Conservation (phyloP, 2,113 vertebrate genomes). For the Sprattus sprattus region DNA sequence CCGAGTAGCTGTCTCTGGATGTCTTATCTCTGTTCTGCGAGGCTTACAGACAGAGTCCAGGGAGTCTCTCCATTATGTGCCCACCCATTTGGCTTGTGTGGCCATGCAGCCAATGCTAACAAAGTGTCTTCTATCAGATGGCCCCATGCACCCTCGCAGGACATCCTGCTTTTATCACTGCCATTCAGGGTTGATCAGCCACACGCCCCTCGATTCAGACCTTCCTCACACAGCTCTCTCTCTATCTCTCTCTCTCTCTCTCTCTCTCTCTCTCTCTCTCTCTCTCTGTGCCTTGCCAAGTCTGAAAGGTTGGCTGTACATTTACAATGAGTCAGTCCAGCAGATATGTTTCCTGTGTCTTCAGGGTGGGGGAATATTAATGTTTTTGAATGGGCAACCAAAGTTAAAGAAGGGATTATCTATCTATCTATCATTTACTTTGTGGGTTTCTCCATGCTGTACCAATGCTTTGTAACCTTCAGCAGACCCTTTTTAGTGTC, state of each 20-base stretch:
- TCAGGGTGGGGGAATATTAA: not conserved
- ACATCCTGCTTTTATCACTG: conserved; percentile 36
- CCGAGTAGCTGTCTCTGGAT: not conserved
- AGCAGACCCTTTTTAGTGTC: not conserved
- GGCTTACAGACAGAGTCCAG: conserved; percentile 27
- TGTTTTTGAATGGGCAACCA: not conserved
- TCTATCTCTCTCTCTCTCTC: not conserved
- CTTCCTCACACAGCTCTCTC: not conserved
- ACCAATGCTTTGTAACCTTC: not conserved
- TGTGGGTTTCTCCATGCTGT: not conserved
- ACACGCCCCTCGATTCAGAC: not conserved
- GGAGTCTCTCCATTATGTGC: conserved; percentile 30
- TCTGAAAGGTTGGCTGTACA: conserved; percentile 22
- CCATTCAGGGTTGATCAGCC: conserved; percentile 28
- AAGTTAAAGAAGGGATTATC: not conserved
- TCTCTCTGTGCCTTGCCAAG: not conserved
- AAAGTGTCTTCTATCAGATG: conserved; percentile 40
- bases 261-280: not conserved
- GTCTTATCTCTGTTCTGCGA: conserved; percentile 30
- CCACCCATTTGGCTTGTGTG: conserved; percentile 25
- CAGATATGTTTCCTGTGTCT: not conserved
- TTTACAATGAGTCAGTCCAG: conserved; percentile 12
- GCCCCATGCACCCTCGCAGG: conserved; percentile 32
- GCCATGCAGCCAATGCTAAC: conserved; percentile 10
- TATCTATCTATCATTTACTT: not conserved